Conservation (phyloP, 1,140 invertebrate genomes). For the Aphis craccivora region DNA sequence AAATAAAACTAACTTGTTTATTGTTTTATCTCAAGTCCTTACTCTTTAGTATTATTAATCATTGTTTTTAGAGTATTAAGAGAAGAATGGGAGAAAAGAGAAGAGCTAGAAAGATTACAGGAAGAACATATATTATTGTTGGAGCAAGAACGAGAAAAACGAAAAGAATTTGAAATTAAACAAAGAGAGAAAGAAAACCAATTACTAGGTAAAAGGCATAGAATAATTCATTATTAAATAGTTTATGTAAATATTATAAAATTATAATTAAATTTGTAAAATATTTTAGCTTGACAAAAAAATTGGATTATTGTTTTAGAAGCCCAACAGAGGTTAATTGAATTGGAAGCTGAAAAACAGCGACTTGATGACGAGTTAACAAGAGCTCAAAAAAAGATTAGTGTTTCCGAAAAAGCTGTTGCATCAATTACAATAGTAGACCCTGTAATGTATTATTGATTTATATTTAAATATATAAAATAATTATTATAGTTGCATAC, state of each 20-base stretch:
- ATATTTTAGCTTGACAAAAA: background rate
- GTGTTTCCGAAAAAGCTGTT: constrained; percentile 72
- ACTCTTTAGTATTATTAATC: background rate
- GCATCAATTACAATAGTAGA: constrained; percentile 73
- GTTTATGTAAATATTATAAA: constrained; percentile 5
- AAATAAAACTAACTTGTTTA: background rate
- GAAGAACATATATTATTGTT: constrained; percentile 76
- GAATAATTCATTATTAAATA: background rate
- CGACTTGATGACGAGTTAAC: constrained; percentile 73
- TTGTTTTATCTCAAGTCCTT: background rate
- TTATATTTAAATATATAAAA: background rate
- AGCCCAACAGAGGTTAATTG: constrained; percentile 71
- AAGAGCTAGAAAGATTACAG: constrained; percentile 79
- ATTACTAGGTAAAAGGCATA: constrained; percentile 67
- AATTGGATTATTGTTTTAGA: constrained; percentile 65
- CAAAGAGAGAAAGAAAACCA: constrained; percentile 77
- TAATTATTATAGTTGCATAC: constrained; percentile 61
- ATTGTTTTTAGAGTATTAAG: constrained; percentile 70
- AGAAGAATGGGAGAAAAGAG: constrained; percentile 83
- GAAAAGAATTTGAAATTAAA: constrained; percentile 75
- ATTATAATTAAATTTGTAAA: background rate
- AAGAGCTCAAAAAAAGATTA: constrained; percentile 73
- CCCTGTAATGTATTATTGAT: constrained; percentile 63
- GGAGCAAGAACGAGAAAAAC: constrained; percentile 76
- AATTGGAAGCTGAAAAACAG: constrained; percentile 74